Percentiles rank a stretch among this genome's conserved stretches.
Conservation (phyloP, 2,113 vertebrate genomes). For the Pelvicachromis taeniatus region DNA sequence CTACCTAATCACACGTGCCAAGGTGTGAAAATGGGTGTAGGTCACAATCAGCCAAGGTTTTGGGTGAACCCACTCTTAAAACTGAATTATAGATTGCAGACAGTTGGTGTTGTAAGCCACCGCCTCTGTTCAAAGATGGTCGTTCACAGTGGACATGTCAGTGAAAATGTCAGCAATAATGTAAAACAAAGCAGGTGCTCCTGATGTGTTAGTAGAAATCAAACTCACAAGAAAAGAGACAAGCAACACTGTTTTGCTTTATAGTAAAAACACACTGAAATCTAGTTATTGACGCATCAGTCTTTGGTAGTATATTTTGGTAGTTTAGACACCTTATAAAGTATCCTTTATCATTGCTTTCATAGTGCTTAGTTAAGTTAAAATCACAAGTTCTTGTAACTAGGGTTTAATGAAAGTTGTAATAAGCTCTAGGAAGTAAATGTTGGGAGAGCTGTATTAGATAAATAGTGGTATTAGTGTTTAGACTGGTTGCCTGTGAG, state of each 20-base stretch:
- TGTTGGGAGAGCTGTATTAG: not conserved
- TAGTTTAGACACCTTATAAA: not conserved
- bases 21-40: no score
- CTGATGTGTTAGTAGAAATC: no score
- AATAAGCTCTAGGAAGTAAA: not conserved
- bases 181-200: not conserved
- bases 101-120: no score
- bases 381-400: not conserved
- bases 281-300: not conserved
- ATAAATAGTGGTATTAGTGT: not conserved
- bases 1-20: no score
- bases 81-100: no score
- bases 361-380: not conserved
- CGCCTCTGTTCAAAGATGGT: no score
- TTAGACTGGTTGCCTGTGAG: not conserved
- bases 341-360: not conserved
- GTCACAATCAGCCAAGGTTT: no score
- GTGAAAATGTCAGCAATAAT: not conserved
- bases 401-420: not conserved
- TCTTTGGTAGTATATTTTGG: not conserved
- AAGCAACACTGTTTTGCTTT: not conserved
- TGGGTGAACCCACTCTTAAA: no score
- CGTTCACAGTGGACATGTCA: no score
- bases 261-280: not conserved
- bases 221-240: not conserved